A percentile compares a stretch with the other conserved stretches of the same genome.
phyloP scores from a whole-genome alignment of 2,113 vertebrate species.

The Rhinopithecus roxellana region DNA sequence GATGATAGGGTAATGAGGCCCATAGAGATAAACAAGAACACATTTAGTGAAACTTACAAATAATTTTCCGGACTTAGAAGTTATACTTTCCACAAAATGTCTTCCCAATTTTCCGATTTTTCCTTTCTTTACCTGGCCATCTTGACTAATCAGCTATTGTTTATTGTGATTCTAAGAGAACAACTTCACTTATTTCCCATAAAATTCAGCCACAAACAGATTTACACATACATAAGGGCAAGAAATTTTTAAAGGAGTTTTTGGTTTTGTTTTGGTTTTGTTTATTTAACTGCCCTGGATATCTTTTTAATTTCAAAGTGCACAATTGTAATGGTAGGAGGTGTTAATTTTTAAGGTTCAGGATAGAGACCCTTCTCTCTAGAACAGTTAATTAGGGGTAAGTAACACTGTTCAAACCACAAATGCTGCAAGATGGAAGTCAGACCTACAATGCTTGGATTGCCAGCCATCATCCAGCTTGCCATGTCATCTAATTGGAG shows the following conservation, averaged over 20 bases:
- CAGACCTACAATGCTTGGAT: not conserved
- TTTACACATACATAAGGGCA: not conserved
- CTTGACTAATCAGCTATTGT: not conserved
- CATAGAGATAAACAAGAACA: not conserved
- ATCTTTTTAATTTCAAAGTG: conserved; percentile 12
- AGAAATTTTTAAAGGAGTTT: not conserved
- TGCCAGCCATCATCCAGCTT: not conserved
- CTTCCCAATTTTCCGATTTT: conserved; percentile 20
- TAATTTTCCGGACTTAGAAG: not conserved
- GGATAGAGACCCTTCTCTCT: not conserved
- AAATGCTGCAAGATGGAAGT: not conserved
- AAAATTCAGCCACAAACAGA: not conserved
- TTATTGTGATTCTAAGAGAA: not conserved
- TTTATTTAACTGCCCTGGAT: not conserved
- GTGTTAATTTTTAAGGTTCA: conserved; percentile 30
- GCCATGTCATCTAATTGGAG: not conserved
- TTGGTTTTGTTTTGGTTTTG: conserved; percentile 13
- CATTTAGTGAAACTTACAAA: not conserved
- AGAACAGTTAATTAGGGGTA: not conserved
- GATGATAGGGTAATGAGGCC: not conserved
- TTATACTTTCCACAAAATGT: not conserved
- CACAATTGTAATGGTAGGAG: not conserved
- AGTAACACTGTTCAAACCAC: not conserved
- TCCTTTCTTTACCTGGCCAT: not conserved
- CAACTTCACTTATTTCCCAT: not conserved